Percentiles rank a stretch among this genome's conserved stretches.
These are phyloP conservation scores for Arnoldichthys spilopterus DNA, from an alignment of 2,797 vertebrate genomes.

Conservation along the genomic window DNA sequence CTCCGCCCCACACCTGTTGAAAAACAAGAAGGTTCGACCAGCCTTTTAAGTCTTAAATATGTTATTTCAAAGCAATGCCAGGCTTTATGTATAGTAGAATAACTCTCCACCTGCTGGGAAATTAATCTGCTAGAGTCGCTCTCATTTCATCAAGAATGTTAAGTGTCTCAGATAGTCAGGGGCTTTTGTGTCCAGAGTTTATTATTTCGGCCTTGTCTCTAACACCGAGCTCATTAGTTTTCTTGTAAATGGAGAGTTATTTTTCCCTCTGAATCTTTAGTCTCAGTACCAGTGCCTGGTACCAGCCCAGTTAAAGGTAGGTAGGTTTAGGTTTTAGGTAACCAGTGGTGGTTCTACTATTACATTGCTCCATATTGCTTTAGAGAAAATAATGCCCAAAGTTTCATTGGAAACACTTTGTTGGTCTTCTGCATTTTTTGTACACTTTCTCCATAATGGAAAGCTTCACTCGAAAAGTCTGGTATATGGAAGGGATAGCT, in stretches of 20 bases:
- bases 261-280: slow-evolving; percentile 22
- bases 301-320: too few relatives aligned
- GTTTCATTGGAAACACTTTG: background rate
- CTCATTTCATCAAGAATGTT: slow-evolving; percentile 17
- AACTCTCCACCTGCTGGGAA: slow-evolving; percentile 48
- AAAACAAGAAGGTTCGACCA: background rate
- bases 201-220: slow-evolving; percentile 62
- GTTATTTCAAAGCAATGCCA: background rate
- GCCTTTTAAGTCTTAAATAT: background rate
- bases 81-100: background rate
- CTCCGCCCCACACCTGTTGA: background rate
- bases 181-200: slow-evolving; percentile 61
- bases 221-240: slow-evolving; percentile 64
- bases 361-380: too few relatives aligned
- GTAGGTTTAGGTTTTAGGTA: too few relatives aligned
- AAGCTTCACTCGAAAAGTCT: background rate
- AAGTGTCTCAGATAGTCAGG: slow-evolving; percentile 64
- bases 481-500: slow-evolving; percentile 46
- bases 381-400: too few relatives aligned
- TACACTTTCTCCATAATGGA: background rate
- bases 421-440: background rate
- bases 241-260: slow-evolving; percentile 50
- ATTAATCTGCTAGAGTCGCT: background rate
- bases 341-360: too few relatives aligned
- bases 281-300: background rate